Conservation (phyloP, 2,113 vertebrate species). For the Coregonus clupeaformis region DNA sequence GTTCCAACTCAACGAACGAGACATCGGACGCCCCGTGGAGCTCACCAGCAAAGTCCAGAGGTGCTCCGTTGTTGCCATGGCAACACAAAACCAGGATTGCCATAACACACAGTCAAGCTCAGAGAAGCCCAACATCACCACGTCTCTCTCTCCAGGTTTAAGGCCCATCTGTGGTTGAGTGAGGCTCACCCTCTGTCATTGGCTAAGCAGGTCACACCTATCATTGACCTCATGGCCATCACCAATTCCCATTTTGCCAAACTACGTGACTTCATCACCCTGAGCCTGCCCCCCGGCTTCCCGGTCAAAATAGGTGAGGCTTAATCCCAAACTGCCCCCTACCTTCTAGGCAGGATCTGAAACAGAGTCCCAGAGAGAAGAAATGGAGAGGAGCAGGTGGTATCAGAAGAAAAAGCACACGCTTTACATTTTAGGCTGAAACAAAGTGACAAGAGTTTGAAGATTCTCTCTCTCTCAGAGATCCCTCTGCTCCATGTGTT, state of each 20-base stretch:
- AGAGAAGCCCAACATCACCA: not conserved
- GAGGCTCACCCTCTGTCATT: constrained; percentile 78
- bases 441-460: too few species aligned
- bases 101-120: not conserved
- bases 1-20: constrained; percentile 74
- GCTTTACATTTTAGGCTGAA: too few species aligned
- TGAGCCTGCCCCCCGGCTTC: constrained; percentile 77
- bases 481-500: constrained; percentile 81
- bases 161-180: constrained; percentile 78
- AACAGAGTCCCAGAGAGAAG: not conserved
- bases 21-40: constrained; percentile 78
- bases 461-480: constrained; percentile 57
- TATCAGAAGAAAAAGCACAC: too few species aligned
- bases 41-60: constrained; percentile 81
- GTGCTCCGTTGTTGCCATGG: constrained; percentile 31
- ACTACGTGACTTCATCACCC: constrained; percentile 80
- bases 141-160: constrained; percentile 68
- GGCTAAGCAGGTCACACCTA: constrained; percentile 80
- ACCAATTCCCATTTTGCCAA: constrained; percentile 82
- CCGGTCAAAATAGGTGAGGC: constrained; percentile 76
- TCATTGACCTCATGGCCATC: constrained; percentile 84
- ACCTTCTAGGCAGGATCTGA: too few species aligned
- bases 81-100: not conserved
- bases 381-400: not conserved
- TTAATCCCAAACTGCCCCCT: too few species aligned